Percentiles rank a stretch among this genome's conserved stretches.
Conservation (phyloP, 2,113 vertebrate genomes). For the Hippopotamus amphibius region DNA sequence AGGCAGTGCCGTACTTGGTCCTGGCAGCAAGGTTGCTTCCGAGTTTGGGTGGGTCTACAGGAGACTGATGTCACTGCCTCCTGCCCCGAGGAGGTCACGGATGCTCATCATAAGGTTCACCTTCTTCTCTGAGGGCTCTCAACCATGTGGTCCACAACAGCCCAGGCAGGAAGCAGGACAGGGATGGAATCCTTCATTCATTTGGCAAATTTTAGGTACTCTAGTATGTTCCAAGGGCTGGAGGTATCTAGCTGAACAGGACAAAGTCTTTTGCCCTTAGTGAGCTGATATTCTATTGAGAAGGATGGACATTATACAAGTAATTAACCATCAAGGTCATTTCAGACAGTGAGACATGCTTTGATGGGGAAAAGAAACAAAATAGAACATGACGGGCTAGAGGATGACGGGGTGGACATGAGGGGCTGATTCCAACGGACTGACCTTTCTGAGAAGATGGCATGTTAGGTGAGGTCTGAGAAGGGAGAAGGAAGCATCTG, state of each 20-base stretch:
- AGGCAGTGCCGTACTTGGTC: background rate
- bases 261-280: background rate
- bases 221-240: background rate
- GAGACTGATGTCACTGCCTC: background rate
- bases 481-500: background rate
- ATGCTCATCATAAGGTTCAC: background rate
- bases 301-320: background rate
- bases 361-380: background rate
- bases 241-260: background rate
- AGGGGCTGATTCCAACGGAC: background rate
- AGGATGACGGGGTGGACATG: background rate
- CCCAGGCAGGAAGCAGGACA: background rate
- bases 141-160: background rate
- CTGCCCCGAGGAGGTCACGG: background rate
- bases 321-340: background rate
- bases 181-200: background rate
- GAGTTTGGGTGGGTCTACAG: background rate
- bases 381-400: background rate
- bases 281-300: background rate
- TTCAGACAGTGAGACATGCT: background rate
- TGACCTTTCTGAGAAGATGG: background rate
- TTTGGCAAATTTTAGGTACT: background rate
- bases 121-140: background rate
- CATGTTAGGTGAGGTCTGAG: background rate
- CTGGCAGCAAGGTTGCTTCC: background rate